Conservation (phyloP, 2,888 invertebrate genomes). For the Stenodema calcarata region DNA sequence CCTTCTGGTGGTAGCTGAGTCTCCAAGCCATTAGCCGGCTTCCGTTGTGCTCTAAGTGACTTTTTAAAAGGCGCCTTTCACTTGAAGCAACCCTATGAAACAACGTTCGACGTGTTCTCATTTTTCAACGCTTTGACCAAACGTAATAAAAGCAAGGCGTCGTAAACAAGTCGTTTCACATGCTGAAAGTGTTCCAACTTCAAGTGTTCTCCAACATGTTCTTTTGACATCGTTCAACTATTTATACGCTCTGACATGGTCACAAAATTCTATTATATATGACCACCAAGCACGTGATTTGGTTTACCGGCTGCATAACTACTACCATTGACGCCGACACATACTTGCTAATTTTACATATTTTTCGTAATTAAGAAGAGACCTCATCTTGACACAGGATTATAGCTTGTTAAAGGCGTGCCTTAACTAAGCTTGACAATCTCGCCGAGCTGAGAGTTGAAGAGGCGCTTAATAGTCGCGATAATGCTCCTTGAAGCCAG, state of each 20-base stretch:
- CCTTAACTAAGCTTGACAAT: conserved; percentile 25
- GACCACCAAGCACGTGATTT: too few relatives aligned
- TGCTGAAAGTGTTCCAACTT: too few relatives aligned
- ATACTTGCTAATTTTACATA: too few relatives aligned
- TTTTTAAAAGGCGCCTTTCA: neutral
- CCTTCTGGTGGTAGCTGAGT: neutral
- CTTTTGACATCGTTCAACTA: too few relatives aligned
- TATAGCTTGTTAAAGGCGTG: neutral
- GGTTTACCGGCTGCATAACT: too few relatives aligned
- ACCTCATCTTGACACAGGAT: neutral
- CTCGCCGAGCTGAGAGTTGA: neutral
- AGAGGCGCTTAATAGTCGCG: neutral
- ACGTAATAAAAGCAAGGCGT: neutral
- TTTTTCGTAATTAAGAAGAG: too few relatives aligned
- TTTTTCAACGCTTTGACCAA: neutral
- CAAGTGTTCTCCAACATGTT: too few relatives aligned
- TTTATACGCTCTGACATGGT: too few relatives aligned
- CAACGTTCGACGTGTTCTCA: neutral
- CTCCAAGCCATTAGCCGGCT: neutral
- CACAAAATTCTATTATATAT: too few relatives aligned
- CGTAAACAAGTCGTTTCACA: neutral
- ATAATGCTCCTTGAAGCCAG: conserved; percentile 36
- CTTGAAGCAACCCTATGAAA: neutral
- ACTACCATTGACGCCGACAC: too few relatives aligned
- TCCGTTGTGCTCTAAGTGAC: neutral